Base-by-base conservation (phyloP, 2,888 invertebrate genomes). In the Philopedon plagiatum region DNA sequence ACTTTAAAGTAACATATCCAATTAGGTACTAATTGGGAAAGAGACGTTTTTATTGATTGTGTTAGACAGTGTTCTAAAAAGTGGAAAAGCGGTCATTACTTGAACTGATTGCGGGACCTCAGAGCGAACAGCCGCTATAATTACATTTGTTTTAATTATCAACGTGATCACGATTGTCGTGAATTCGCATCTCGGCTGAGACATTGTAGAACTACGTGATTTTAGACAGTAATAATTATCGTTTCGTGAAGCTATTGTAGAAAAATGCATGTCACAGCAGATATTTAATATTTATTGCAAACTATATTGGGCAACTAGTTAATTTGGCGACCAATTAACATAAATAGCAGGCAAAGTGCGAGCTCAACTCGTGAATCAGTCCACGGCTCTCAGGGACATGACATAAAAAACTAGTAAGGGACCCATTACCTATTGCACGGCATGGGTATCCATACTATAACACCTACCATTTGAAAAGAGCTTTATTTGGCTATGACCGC, bases 121-220 rank as follows among this genome's bases (percentile, higher is more conserved):
- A 64, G 51, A 65, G 66, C 62, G 54, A 34, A 71, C 44, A 71
- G 61, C 62, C 67, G 56, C 64, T 64, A 71, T 74, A 74, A 74
- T 74, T 74, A 68, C 71, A 65, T 71, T 74, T 74, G 74, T 74
- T 74, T 74, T 74, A 74, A 74, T 74, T 74, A 74, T 74, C 68
- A 66, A 57, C 67, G 37, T 29, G 74, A 64, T 74, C 74, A 74
- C 74, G 74, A 71, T 68, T 71, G 71, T 74, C 74, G 74, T 71
- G 74, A 71, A 71, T 68, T 68, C 62, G 61, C 58, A 44, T 71
- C 64, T 71, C 64, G 68, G 56, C 58, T 56, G 62, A 70, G 54
- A 58, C 64, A 63, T 71, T 74, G 74, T 54, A 41, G 65, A 41
- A 56, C 74, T 67, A 71, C 74, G 71, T 74, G 74, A 67, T 74